phyloP scores from a whole-genome alignment of 2,797 vertebrate genomes.

The Nyctibius grandis region DNA sequence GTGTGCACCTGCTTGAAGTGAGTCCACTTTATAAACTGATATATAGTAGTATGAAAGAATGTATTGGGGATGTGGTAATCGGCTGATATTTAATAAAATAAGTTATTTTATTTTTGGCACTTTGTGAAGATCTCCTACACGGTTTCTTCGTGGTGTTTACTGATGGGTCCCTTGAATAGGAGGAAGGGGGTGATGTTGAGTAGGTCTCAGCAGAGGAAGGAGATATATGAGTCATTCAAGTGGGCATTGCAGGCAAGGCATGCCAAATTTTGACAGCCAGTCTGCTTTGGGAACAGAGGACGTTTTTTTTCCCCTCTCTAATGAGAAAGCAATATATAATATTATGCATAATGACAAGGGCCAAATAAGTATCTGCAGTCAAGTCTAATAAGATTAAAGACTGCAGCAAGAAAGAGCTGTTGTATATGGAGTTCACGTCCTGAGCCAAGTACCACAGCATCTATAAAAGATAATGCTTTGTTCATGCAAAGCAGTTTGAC shows the following conservation, averaged over 20 bases:
- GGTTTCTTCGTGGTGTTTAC: rapidly evolving
- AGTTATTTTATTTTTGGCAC: background rate
- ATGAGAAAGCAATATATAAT: background rate
- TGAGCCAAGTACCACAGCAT: background rate
- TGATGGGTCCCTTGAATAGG: background rate
- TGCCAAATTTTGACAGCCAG: background rate
- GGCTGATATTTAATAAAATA: background rate
- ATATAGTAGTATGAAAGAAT: rapidly evolving
- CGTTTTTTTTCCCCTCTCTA: background rate
- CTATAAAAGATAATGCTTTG: background rate
- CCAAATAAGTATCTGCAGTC: constrained; percentile 6
- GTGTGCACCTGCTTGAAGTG: background rate
- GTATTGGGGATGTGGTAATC: background rate
- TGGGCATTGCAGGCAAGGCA: background rate
- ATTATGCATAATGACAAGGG: background rate
- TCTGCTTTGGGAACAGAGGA: background rate
- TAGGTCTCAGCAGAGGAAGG: background rate
- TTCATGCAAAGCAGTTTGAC: background rate
- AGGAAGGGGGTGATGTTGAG: background rate
- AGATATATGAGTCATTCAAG: background rate
- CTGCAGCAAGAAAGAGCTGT: constrained; percentile 8
- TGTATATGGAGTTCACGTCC: constrained; percentile 6
- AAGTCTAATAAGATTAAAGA: constrained; percentile 21
- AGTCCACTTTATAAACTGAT: rapidly evolving
- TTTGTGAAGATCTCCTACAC: rapidly evolving